Percentiles rank a stretch among this genome's conserved stretches.
phyloP scores from a whole-genome alignment of 1,140 invertebrate genomes.

The Apis laboriosa region DNA sequence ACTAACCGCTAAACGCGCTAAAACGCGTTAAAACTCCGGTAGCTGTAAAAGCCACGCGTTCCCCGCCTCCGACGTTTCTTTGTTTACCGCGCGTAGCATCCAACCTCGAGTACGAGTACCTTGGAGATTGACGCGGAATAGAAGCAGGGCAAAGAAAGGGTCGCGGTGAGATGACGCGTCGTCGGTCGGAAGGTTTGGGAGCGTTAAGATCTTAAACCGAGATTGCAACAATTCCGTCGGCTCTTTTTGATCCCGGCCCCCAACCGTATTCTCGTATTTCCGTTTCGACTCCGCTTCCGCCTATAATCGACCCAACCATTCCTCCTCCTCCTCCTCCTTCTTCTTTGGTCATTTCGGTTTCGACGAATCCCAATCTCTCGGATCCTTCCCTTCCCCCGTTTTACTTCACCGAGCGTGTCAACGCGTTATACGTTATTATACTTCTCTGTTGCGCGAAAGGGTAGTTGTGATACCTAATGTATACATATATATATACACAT shows the following conservation, averaged over 20 bases:
- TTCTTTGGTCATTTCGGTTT: too few relatives aligned
- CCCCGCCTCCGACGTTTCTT: constrained; percentile 1
- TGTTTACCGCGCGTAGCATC: constrained; percentile 16
- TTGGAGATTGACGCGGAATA: neutral
- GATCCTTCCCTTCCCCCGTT: too few relatives aligned
- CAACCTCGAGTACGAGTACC: neutral
- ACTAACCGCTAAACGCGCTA: constrained; percentile 48
- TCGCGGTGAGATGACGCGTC: neutral
- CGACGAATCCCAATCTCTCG: too few relatives aligned
- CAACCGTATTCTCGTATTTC: neutral
- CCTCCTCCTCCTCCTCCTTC: too few relatives aligned
- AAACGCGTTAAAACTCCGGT: constrained; percentile 59
- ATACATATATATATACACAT: too few relatives aligned
- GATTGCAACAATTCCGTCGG: constrained; percentile 26
- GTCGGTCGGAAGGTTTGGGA: neutral
- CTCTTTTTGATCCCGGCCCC: neutral
- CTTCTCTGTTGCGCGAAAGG: too few relatives aligned
- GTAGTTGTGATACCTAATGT: too few relatives aligned
- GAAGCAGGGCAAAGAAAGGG: neutral
- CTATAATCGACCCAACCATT: too few relatives aligned
- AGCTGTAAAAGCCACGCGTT: constrained; percentile 52
- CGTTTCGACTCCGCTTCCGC: too few relatives aligned
- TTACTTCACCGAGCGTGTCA: too few relatives aligned
- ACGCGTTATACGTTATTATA: too few relatives aligned
- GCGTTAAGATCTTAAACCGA: constrained; percentile 41